Evolutionary conservation across 2,797 vertebrate genomes (phyloP).

Genomic region (Spinibarbus caldwelli): DNA sequence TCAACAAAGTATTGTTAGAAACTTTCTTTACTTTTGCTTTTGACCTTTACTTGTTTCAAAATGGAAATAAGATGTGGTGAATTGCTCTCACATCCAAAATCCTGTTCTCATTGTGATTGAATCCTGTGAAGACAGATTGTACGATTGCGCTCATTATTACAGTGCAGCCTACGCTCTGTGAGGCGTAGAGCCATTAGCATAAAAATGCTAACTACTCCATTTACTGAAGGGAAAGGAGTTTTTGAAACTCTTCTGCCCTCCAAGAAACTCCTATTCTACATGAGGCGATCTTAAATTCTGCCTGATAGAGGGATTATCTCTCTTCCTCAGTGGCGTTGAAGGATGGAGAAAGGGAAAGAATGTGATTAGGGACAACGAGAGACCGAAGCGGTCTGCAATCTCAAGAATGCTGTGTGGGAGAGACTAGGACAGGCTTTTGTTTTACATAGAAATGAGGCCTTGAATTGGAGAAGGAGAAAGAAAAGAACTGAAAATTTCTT

Average conservation of each 20-base stretch:
- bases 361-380: conserved; percentile 30
- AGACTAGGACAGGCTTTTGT: conserved; percentile 20
- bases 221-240: not conserved
- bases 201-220: conserved; percentile 31
- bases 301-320: conserved; percentile 49
- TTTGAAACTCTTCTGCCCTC: conserved; percentile 26
- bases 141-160: not conserved
- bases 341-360: conserved; percentile 16
- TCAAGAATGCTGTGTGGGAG: conserved; percentile 25
- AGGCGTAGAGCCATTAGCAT: not conserved
- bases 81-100: not conserved
- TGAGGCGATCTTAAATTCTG: conserved; percentile 24
- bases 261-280: conserved; percentile 6
- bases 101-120: conserved; percentile 39
- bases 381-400: not conserved
- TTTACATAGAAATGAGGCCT: conserved; percentile 1
- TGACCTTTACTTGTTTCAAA: conserved; percentile 35
- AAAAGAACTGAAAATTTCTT: conserved; percentile 7
- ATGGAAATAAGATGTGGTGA: conserved; percentile 12
- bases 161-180: not conserved
- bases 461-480: not conserved
- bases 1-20: not conserved
- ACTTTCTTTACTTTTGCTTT: not conserved
- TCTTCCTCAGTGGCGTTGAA: conserved; percentile 13
- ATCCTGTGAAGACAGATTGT: not conserved